These are phyloP conservation scores for Suricata suricatta DNA, from an alignment of 2,113 vertebrate species.

Conservation along the genomic window DNA sequence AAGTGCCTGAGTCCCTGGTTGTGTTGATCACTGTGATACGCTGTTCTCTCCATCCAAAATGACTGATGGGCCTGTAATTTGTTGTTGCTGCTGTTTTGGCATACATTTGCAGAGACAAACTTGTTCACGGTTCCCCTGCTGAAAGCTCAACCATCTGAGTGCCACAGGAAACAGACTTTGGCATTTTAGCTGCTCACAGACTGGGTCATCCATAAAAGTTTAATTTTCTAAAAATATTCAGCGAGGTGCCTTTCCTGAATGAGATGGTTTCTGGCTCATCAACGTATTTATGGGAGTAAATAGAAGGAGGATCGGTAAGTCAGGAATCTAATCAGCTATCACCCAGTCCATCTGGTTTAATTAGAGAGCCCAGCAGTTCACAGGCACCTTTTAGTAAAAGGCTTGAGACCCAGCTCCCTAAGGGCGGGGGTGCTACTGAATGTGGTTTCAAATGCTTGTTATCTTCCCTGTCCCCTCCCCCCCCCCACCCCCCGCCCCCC, in stretches of 20 bases:
- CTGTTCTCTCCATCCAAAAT: neutral
- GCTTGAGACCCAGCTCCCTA: neutral
- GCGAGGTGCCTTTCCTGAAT: slow-evolving; percentile 73
- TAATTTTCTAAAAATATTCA: slow-evolving; percentile 81
- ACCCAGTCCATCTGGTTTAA: slow-evolving; percentile 77
- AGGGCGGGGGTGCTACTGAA: slow-evolving; percentile 31
- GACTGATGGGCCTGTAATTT: slow-evolving; percentile 50
- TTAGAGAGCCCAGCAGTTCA: slow-evolving; percentile 38
- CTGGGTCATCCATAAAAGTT: slow-evolving; percentile 78
- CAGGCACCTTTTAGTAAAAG: slow-evolving; percentile 64
- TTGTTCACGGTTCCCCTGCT: neutral
- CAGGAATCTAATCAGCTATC: slow-evolving; percentile 76
- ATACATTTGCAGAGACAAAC: slow-evolving; percentile 17
- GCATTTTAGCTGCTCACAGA: slow-evolving; percentile 70
- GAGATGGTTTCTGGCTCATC: slow-evolving; percentile 73
- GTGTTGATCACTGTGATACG: neutral
- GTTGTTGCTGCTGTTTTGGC: slow-evolving; percentile 27
- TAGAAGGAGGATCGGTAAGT: slow-evolving; percentile 64
- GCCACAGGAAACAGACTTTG: slow-evolving; percentile 58
- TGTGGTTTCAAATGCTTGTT: neutral
- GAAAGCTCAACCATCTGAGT: slow-evolving; percentile 38
- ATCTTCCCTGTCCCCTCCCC: neutral
- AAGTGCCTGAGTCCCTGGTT: neutral
- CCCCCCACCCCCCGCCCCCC: neutral
- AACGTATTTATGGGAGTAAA: slow-evolving; percentile 66